Evolutionary conservation across 1,140 invertebrate genomes (phyloP).

Genomic region (Grapholita molesta): DNA sequence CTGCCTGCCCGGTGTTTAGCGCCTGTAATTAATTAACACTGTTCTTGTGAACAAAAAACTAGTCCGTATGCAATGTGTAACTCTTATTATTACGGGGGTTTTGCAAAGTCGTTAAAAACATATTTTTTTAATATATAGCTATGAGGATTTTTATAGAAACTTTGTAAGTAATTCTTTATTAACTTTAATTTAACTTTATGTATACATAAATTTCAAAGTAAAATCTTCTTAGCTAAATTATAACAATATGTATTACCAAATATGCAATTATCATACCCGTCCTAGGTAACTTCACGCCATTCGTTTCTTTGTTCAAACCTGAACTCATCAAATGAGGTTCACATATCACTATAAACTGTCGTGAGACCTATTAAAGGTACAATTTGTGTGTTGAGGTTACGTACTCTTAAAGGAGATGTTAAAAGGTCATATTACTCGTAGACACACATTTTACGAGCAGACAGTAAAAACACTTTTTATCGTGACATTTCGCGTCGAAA

Average conservation of each 20-base stretch:
- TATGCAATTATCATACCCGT: background rate
- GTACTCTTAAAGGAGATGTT: conserved; percentile 32
- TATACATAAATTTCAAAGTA: too few relatives aligned
- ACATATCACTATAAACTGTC: background rate
- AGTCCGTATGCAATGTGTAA: background rate
- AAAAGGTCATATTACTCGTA: conserved; percentile 57
- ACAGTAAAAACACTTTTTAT: conserved; percentile 53
- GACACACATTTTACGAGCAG: conserved; percentile 42
- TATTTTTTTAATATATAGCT: too few relatives aligned
- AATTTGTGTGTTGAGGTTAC: conserved; percentile 18
- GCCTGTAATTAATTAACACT: background rate
- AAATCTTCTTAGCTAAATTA: too few relatives aligned
- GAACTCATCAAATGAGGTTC: background rate
- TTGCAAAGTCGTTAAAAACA: too few relatives aligned
- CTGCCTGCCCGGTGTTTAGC: background rate
- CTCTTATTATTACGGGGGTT: background rate
- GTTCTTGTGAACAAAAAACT: background rate
- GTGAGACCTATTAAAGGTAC: background rate
- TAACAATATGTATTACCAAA: background rate
- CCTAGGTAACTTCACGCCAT: background rate
- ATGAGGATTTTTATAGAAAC: too few relatives aligned
- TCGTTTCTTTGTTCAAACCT: background rate
- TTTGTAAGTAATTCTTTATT: too few relatives aligned
- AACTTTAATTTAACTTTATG: too few relatives aligned
- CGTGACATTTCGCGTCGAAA: conserved; percentile 36